phyloP scores from a whole-genome alignment of 2,888 invertebrate species.

The Cephus pulcher region DNA sequence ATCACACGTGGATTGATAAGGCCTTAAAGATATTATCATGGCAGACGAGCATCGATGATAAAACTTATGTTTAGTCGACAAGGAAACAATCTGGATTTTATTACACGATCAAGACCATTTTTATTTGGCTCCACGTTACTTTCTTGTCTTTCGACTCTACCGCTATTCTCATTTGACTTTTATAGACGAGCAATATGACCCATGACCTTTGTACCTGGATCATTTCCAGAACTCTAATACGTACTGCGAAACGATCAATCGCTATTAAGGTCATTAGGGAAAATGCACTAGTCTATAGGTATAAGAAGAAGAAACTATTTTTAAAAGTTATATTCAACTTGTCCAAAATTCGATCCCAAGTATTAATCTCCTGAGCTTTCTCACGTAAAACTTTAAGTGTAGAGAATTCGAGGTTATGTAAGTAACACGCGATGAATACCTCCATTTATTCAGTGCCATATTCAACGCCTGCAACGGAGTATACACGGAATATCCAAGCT shows the following conservation, averaged over 20 bases:
- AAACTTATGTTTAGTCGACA: neutral
- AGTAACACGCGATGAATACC: neutral
- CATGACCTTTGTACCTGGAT: neutral
- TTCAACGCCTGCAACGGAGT: neutral
- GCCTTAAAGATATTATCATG: neutral
- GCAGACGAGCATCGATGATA: neutral
- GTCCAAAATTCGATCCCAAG: neutral
- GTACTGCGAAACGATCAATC: neutral
- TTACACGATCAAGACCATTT: neutral
- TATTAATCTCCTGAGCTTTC: neutral
- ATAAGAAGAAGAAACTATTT: neutral
- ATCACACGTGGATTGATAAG: neutral
- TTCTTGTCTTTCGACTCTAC: neutral
- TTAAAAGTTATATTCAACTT: neutral
- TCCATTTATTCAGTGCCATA: neutral
- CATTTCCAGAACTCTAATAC: neutral
- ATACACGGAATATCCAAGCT: neutral
- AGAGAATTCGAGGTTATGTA: neutral
- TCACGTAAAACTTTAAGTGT: neutral
- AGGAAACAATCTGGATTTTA: neutral
- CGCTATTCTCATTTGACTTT: neutral
- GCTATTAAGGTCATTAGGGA: neutral
- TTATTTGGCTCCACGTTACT: neutral
- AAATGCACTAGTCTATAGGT: neutral
- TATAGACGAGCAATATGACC: neutral